Evolutionary conservation across 53 echinoderm and acorn worm genomes (phyloP).

Genomic region (Crossaster papposus): DNA sequence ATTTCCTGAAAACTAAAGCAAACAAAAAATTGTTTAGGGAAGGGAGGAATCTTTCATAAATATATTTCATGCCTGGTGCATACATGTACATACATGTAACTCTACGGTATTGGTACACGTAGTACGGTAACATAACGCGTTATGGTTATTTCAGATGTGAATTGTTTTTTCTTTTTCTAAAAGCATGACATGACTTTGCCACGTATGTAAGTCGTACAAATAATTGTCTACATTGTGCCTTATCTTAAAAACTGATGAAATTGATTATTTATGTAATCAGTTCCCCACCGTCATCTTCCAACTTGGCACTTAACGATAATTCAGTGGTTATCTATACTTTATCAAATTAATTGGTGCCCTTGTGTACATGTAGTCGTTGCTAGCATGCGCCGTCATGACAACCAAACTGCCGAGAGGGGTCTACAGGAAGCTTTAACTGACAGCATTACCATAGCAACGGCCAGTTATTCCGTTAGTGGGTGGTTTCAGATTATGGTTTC

Average conservation of each 20-base stretch:
- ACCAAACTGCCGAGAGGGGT: background rate
- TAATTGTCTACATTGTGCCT: background rate
- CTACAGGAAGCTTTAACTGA: constrained; percentile 20
- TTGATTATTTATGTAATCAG: background rate
- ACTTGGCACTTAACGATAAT: background rate
- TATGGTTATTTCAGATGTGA: too few species aligned
- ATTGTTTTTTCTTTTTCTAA: too few species aligned
- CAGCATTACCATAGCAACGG: constrained; percentile 36
- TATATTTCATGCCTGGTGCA: too few species aligned
- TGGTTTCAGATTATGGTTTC: background rate
- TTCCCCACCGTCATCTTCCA: background rate
- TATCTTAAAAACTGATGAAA: background rate
- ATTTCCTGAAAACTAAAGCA: too few species aligned
- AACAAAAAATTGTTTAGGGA: too few species aligned
- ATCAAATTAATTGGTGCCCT: constrained; percentile 16
- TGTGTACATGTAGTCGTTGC: background rate
- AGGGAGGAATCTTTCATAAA: too few species aligned
- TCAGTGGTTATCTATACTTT: background rate
- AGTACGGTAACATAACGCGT: too few species aligned
- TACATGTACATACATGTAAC: too few species aligned
- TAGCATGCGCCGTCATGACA: constrained; percentile 1
- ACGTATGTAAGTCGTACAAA: background rate
- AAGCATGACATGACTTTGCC: too few species aligned
- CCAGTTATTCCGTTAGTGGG: background rate
- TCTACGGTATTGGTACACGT: too few species aligned